Base-by-base conservation (phyloP, 2,888 invertebrate genomes). In the Aromia moschata region DNA sequence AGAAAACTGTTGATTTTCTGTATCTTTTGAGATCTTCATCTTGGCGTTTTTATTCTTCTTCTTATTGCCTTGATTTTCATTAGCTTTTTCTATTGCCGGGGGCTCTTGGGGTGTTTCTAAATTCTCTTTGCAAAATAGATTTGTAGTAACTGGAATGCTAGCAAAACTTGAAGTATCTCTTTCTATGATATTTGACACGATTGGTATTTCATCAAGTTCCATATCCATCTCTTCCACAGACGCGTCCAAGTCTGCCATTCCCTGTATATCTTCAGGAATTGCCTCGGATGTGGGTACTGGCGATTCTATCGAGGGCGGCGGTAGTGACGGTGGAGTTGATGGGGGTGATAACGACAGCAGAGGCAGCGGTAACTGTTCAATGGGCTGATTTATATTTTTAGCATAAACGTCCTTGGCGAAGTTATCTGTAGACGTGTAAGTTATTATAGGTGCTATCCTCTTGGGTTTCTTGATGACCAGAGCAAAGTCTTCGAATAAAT, bases 141-240 rank as follows among this genome's bases (percentile, higher is more conserved):
- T 31, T 14, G 18, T 14, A 16, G 25, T 18, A 31, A 18, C 11
- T 9, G 46, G 46, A 3, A 47, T 1, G 31, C n/a, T 9, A 43
- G 60, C 10, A 7, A 58, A 14, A 17, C 40, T 36, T 31, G 60
- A 30, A 11, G 47, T 56, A 18, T 66, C 44, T 10, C 65, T 65
- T 58, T 72, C 72, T 16, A 72, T 73, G 10, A 73, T 73, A 54
- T 58, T 69, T 3, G 64, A 55, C 18, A 60, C 68, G 11, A 71
- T 58, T 1, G 72, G 68, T 11, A 70, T 70, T 53, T 73, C 72
- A 46, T 73, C 73, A n/a, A 73, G 44, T 56, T 73, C 73, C 73
- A 73, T 73, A 31, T 73, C 73, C 68, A 72, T 70, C 64, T 71
- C 72, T 51, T 70, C 70, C 11, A 72, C 66, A 12, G 70, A 67